Base-by-base conservation (phyloP, 2,888 invertebrate species). In the Nemotelus nigrinus region DNA sequence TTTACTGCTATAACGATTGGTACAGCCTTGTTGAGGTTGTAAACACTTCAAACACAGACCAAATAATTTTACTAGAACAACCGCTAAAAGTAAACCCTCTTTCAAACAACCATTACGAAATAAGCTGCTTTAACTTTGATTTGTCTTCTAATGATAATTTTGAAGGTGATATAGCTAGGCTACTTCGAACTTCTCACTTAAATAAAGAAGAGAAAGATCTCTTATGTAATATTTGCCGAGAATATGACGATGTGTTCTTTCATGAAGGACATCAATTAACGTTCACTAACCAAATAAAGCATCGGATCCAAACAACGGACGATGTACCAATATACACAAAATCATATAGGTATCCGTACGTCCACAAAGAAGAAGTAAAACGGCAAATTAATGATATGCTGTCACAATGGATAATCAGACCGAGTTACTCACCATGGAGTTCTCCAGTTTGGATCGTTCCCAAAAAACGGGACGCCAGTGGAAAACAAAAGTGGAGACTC, bases 401-500 rank as follows among this genome's bases (percentile, higher is more conserved):
- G 1, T 60, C 80, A 8, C 72, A 82, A 68, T 71, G 75, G 3
- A 81, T 82, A 8, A 81, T 81, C 6, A 67, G 78, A 80, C 80
- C 79, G 25, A 78, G 78, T 6, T 48, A 76, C 71, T 79, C 79
- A 3, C 80, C 82, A 48, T 82, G 81, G 82, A 77, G 76, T 2
- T 79, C 81, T 3, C 82, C 83, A 1, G 79, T 82, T 63, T 3
- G n/a, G n/a, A n/a, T n/a, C n/a, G n/a, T n/a, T n/a, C n/a, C n/a
- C n/a, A n/a, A n/a, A n/a, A n/a, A n/a, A n/a, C n/a, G n/a, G n/a
- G n/a, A n/a, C n/a, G n/a, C n/a, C n/a, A n/a, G n/a, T n/a, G n/a
- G n/a, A n/a, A 72, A 43, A 39, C 74, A 78, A 47, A 79, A 82
- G 81, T 82, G 80, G 80, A 44, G 81, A 43, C 55, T 81, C 4